Percentiles rank a stretch among this genome's conserved stretches.
Evolutionary conservation across 2,113 vertebrate species (phyloP).

Genomic region (Tychaedon coryphoeus): DNA sequence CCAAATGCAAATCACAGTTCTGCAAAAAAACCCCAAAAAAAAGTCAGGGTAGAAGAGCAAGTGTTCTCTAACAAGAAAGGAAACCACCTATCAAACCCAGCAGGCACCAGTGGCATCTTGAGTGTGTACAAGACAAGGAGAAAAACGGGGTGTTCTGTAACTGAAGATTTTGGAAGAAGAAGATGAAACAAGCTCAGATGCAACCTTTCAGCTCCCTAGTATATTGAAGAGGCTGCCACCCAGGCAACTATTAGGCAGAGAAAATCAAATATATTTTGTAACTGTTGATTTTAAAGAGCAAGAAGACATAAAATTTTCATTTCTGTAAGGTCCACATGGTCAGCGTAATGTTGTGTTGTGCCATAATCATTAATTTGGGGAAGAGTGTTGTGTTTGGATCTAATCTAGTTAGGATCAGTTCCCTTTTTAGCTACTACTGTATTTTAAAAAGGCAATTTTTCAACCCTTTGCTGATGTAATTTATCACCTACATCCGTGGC

Average conservation of each 20-base stretch:
- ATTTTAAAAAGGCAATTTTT: constrained; percentile 64
- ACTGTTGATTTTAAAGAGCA: background rate
- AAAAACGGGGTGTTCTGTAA: background rate
- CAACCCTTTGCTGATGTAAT: constrained; percentile 26
- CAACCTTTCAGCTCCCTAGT: background rate
- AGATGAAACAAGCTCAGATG: background rate
- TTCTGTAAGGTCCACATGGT: background rate
- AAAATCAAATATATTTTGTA: background rate
- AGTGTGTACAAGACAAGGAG: background rate
- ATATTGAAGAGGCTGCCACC: background rate
- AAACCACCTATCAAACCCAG: background rate
- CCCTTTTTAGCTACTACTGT: constrained; percentile 40
- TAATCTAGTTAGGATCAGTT: constrained; percentile 48
- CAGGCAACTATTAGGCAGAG: background rate
- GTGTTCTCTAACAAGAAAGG: background rate
- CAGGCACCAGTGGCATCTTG: background rate
- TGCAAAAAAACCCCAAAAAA: background rate
- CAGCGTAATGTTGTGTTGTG: background rate
- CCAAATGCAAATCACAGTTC: background rate
- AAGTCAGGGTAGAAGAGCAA: background rate
- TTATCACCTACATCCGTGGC: constrained; percentile 38
- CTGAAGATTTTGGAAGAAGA: background rate
- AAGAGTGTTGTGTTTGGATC: background rate
- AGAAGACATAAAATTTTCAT: background rate
- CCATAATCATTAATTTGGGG: background rate